Evolutionary conservation across 2,113 vertebrate species (phyloP), one percentile per base, ranked within the genome.

Genomic region (Brachyhypopomus gauderio): DNA sequence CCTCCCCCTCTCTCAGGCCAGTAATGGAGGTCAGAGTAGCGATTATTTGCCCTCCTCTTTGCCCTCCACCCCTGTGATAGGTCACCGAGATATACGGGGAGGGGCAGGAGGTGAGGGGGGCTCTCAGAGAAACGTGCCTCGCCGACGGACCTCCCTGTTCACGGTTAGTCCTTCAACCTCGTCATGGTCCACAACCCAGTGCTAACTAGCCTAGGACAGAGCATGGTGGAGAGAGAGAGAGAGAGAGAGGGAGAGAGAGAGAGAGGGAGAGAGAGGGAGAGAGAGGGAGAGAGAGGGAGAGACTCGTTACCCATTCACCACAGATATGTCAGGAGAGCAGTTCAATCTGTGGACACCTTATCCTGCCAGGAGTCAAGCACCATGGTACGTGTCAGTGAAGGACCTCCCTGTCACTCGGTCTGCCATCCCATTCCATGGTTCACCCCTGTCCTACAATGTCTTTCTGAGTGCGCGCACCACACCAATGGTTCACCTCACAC

Each of bases 61-160:
- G 85, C 97, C 97, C 0, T 98, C 96, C 85, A 98, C 97, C 1
- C 97, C 97, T 45, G 96, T 98, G 58, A 92, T 98, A n/a, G 89
- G 92, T 81, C 97, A 97, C 88, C 95, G 95, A 83, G 97, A 98
- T 73, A 92, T 97, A 87, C 92, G 95, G 62, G 91, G 93, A 25
- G 88, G 92, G 0, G 93, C 90, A n/a, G 92, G 87, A 77, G 94
- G 91, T 55, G 92, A 92, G 8, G 91, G 88, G 81, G 89, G 95
- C 23, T 93, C 95, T 6, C 90, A 95, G 81, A 95, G 95, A 89
- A 92, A 89, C 16, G 94, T 94, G 73, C 95, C 96, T 84, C 95
- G 95, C 74, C 93, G 97, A n/a, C 93, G 97, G 55, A 96, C 97
- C 75, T 98, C 97, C 82, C 94, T 99, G 78, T 99, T 99, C 70